Conservation (phyloP, 35 echinoderm and acorn worm species). For the Lytechinus pictus region DNA sequence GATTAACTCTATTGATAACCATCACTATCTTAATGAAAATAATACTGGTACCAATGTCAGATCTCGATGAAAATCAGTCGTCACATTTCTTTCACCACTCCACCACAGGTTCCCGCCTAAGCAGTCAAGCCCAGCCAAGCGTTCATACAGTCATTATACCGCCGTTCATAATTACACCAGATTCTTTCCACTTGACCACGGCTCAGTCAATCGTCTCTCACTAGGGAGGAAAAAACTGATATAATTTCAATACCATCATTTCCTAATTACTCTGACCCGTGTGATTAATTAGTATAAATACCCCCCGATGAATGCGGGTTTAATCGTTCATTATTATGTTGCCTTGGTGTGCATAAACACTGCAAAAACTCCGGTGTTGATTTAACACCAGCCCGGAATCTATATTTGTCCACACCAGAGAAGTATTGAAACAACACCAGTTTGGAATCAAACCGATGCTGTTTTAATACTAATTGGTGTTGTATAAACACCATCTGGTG, state of each 20-base stretch:
- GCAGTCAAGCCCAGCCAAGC: neutral
- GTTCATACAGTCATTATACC: neutral
- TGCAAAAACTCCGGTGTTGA: no score
- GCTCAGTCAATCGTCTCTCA: neutral
- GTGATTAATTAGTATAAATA: neutral
- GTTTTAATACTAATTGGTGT: no score
- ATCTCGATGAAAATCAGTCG: neutral
- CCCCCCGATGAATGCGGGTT: neutral
- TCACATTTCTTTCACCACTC: neutral
- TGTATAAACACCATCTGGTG: no score
- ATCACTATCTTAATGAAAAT: neutral
- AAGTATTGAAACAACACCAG: no score
- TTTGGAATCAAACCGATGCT: no score
- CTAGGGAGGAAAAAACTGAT: neutral
- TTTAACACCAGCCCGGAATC: no score
- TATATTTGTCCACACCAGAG: no score
- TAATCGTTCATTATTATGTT: neutral
- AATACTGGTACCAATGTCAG: neutral
- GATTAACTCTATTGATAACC: neutral
- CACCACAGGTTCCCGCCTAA: neutral
- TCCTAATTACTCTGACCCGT: neutral
- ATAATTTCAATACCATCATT: neutral
- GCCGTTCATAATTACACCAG: neutral
- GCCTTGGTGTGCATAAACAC: no score
- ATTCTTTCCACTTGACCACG: neutral